Evolutionary conservation across 1,140 invertebrate species (phyloP).

Genomic region (Euborellia annulipes): DNA sequence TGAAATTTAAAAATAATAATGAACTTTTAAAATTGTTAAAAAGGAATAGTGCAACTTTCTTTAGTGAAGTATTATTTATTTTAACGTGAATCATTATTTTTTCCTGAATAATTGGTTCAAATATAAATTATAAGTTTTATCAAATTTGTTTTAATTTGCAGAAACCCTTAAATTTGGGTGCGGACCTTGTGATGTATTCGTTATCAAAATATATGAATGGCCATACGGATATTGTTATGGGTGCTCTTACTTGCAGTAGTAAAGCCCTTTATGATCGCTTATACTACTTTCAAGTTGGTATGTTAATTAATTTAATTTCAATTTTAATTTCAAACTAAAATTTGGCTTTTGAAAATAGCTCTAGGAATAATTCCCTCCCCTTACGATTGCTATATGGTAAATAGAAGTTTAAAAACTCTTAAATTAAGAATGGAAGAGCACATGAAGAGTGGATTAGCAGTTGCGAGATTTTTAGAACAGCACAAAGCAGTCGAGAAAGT

Average conservation of each 20-base stretch:
- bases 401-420: constrained; percentile 46
- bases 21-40: no score
- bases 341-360: constrained; percentile 21
- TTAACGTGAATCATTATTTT: no score
- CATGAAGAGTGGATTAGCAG: constrained; percentile 37
- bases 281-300: constrained; percentile 81
- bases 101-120: no score
- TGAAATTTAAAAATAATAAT: no score
- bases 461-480: constrained; percentile 39
- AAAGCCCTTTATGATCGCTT: constrained; percentile 55
- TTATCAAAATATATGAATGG: constrained; percentile 59
- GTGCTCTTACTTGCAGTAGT: constrained; percentile 50
- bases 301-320: no score
- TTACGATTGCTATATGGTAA: constrained; percentile 50
- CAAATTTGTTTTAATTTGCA: constrained; percentile 17
- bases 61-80: no score
- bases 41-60: no score
- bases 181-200: constrained; percentile 50
- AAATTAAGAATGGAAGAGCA: constrained; percentile 44
- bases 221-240: constrained; percentile 55
- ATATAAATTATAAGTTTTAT: no score
- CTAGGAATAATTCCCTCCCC: constrained; percentile 45
- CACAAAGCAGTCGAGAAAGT: constrained; percentile 42
- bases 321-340: no score
- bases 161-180: constrained; percentile 44